phyloP scores from a whole-genome alignment of 2,888 invertebrate species.

The Netelia melanura region DNA sequence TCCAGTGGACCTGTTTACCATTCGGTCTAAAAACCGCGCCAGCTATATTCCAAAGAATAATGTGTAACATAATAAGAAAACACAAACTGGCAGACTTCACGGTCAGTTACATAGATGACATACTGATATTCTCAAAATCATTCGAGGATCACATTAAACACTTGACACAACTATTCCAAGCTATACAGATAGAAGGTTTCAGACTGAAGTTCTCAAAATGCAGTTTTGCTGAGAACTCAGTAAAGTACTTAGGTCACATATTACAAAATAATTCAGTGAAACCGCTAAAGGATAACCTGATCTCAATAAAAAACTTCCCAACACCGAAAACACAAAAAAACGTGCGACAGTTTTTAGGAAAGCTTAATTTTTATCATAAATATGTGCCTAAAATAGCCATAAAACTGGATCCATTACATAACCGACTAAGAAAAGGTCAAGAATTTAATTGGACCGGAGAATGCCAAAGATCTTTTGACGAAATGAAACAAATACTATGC shows the following conservation, averaged over 20 bases:
- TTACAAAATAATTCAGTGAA: conserved; percentile 23
- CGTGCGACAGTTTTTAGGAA: conserved; percentile 60
- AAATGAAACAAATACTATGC: conserved; percentile 61
- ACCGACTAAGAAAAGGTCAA: conserved; percentile 49
- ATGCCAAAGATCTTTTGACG: conserved; percentile 55
- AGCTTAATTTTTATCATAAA: conserved; percentile 61
- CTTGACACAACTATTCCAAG: not conserved
- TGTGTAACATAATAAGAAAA: not conserved
- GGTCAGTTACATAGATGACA: conserved; percentile 5
- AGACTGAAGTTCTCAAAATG: conserved; percentile 16
- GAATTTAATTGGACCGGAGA: conserved; percentile 60
- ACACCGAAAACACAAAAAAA: conserved; percentile 65
- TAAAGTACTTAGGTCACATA: conserved; percentile 8
- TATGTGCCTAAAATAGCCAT: conserved; percentile 51
- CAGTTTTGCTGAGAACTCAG: not conserved
- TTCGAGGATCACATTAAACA: conserved; percentile 5
- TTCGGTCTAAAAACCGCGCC: not conserved
- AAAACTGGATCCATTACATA: conserved; percentile 60
- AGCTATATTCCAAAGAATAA: conserved; percentile 15
- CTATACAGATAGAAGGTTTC: conserved; percentile 3
- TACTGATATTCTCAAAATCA: conserved; percentile 3
- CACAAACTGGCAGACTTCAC: not conserved
- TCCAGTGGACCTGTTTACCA: conserved; percentile 15
- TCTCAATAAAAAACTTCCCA: conserved; percentile 62
- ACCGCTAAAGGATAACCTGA: conserved; percentile 61